These are phyloP conservation scores for Pasiphila rectangulata DNA, from an alignment of 2,888 invertebrate species.

Conservation along the genomic window DNA sequence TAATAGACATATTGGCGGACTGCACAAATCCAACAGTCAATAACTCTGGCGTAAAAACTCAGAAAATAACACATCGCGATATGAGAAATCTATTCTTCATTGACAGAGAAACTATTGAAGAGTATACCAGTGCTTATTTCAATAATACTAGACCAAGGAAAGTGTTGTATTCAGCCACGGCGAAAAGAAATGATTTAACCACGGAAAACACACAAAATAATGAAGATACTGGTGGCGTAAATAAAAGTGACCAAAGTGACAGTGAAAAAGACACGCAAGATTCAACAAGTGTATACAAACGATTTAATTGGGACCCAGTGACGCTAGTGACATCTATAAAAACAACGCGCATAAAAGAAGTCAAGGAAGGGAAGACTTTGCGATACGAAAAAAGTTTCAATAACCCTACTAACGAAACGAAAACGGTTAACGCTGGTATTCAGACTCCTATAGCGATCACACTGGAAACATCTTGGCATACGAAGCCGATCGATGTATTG, in stretches of 20 bases:
- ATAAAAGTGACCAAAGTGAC: neutral
- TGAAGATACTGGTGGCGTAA: neutral
- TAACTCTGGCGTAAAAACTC: slow-evolving; percentile 4
- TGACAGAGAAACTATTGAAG: slow-evolving; percentile 8
- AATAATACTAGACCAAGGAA: slow-evolving; percentile 17
- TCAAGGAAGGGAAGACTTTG: slow-evolving; percentile 2
- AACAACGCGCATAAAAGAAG: slow-evolving; percentile 3
- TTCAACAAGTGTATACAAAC: neutral
- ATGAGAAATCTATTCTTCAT: slow-evolving; percentile 11
- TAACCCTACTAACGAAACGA: slow-evolving; percentile 13
- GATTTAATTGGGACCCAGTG: slow-evolving; percentile 15
- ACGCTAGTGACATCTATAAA: slow-evolving; percentile 8
- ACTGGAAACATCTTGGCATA: slow-evolving; percentile 13
- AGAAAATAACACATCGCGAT: slow-evolving; percentile 4
- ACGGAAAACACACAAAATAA: neutral
- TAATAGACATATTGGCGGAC: slow-evolving; percentile 13
- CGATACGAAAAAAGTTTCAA: slow-evolving; percentile 1
- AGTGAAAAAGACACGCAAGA: neutral
- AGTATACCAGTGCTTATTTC: slow-evolving; percentile 10
- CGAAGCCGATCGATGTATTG: neutral
- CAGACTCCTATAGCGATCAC: slow-evolving; percentile 16
- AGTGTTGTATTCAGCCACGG: slow-evolving; percentile 6
- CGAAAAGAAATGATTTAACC: neutral
- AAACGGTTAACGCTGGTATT: slow-evolving; percentile 13
- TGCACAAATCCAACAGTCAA: slow-evolving; percentile 4